A percentile compares a stretch with the other conserved stretches of the same genome.
phyloP scores from a whole-genome alignment of 2,888 invertebrate genomes.

The Unio delphinus region DNA sequence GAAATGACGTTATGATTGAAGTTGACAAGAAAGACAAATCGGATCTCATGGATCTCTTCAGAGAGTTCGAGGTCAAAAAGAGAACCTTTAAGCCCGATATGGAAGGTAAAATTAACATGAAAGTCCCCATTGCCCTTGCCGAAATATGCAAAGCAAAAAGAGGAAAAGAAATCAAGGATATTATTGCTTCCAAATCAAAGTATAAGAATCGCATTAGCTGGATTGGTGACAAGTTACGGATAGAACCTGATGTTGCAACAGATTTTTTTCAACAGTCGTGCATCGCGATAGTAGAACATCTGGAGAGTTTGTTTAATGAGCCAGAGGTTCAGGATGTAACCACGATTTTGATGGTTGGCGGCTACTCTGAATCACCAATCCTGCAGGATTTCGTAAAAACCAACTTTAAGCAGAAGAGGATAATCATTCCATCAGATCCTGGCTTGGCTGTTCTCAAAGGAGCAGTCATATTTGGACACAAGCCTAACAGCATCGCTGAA shows the following conservation, averaged over 20 bases:
- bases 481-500: constrained; percentile 26
- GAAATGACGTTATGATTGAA: constrained; percentile 16
- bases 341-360: constrained; percentile 41
- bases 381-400: constrained; percentile 27
- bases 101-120: constrained; percentile 16
- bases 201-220: constrained; percentile 17
- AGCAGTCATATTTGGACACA: constrained; percentile 38
- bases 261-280: constrained; percentile 22
- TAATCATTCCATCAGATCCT: constrained; percentile 37
- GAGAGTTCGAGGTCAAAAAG: constrained; percentile 26
- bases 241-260: constrained; percentile 20
- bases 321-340: constrained; percentile 24
- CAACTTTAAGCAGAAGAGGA: constrained; percentile 19
- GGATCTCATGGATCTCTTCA: constrained; percentile 21
- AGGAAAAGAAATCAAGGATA: constrained; percentile 15
- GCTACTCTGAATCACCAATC: constrained; percentile 35
- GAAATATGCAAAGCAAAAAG: constrained; percentile 2
- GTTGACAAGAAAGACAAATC: constrained; percentile 7
- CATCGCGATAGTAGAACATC: constrained; percentile 24
- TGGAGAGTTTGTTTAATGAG: constrained; percentile 17
- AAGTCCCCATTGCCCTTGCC: constrained; percentile 15
- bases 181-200: constrained; percentile 5
- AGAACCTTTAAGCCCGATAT: constrained; percentile 13
- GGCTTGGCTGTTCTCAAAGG: constrained; percentile 37
- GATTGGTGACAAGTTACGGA: constrained; percentile 19